phyloP scores from a whole-genome alignment of 1,140 invertebrate species.

The Odontomachus brunneus region DNA sequence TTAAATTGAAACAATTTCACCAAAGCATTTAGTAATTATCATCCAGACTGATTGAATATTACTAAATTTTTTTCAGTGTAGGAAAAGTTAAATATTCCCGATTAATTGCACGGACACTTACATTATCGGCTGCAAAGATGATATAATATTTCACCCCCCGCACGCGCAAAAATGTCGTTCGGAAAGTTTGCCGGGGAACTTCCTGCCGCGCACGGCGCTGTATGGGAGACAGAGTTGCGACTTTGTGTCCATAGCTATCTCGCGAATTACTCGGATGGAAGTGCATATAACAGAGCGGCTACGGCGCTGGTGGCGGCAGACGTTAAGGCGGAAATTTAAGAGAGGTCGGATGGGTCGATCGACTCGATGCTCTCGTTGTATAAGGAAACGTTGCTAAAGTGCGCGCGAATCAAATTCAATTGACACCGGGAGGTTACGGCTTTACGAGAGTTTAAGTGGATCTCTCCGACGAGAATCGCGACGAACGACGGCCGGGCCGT shows the following conservation, averaged over 20 bases:
- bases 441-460: slow-evolving; percentile 46
- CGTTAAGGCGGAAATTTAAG: slow-evolving; percentile 29
- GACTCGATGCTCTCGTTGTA: no score
- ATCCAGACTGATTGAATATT: no score
- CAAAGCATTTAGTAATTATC: no score
- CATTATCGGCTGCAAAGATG: not conserved
- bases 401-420: slow-evolving; percentile 27
- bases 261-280: slow-evolving; percentile 46
- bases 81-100: no score
- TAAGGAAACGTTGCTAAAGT: not conserved
- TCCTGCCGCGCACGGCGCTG: not conserved
- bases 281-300: not conserved
- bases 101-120: not conserved
- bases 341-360: not conserved
- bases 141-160: no score
- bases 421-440: slow-evolving; percentile 8
- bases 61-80: no score
- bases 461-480: not conserved
- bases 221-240: slow-evolving; percentile 18
- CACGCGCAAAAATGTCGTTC: slow-evolving; percentile 34
- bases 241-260: slow-evolving; percentile 26
- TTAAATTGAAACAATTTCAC: no score
- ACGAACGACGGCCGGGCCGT: not conserved
- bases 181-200: slow-evolving; percentile 42
- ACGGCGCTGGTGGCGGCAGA: not conserved